These are phyloP conservation scores for Musca vetustissima DNA, from an alignment of 1,140 invertebrate genomes.

Conservation along the genomic window DNA sequence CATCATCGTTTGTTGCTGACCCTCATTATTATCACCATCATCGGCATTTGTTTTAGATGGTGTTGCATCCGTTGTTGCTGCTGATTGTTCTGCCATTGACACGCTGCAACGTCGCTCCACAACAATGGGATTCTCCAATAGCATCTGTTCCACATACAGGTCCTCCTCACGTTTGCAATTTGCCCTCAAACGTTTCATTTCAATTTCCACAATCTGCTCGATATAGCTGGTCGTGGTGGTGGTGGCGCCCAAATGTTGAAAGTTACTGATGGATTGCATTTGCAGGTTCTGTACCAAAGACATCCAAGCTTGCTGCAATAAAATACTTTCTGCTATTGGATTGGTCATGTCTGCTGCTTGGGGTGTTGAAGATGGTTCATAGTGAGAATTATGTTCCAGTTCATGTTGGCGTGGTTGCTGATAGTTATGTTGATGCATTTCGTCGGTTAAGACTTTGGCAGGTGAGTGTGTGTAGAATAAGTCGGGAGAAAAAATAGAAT, in stretches of 20 bases:
- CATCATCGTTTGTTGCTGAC: too few relatives aligned
- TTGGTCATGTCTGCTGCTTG: too few relatives aligned
- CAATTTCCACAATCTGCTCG: slow-evolving; percentile 40
- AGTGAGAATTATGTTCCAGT: too few relatives aligned
- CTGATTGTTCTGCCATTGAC: not conserved
- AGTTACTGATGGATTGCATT: slow-evolving; percentile 20
- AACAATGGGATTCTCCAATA: slow-evolving; percentile 45
- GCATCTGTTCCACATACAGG: slow-evolving; percentile 47
- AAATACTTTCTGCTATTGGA: not conserved
- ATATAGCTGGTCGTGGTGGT: too few relatives aligned
- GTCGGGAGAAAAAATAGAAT: too few relatives aligned
- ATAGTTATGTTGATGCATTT: too few relatives aligned
- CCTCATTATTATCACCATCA: not conserved
- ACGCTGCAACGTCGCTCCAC: slow-evolving; percentile 38
- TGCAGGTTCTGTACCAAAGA: slow-evolving; percentile 7
- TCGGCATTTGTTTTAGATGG: not conserved
- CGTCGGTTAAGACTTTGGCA: too few relatives aligned
- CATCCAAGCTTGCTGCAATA: slow-evolving; percentile 7
- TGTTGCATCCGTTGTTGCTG: not conserved
- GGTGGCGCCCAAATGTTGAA: slow-evolving; percentile 1
- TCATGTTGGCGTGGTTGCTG: not conserved
- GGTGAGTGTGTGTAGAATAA: too few relatives aligned
- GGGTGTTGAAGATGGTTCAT: not conserved
- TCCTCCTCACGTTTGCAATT: slow-evolving; percentile 45
- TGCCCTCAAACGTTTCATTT: slow-evolving; percentile 41